Base-by-base conservation (phyloP, 1,140 invertebrate species). In the Homalodisca vitripennis region DNA sequence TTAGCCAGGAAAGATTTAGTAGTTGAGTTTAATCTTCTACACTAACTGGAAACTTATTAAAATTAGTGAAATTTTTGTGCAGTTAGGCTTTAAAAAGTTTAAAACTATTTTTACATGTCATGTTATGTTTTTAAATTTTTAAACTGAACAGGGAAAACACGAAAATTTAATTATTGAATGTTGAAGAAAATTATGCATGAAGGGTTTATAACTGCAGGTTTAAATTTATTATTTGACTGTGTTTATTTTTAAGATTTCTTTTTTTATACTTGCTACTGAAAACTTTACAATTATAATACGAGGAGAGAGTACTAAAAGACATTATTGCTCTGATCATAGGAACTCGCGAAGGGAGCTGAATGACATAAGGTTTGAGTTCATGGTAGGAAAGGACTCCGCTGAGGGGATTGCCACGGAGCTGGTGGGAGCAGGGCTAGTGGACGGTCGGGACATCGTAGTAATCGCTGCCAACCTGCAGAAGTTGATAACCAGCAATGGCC, bases 281-380 rank as follows among this genome's bases (percentile, higher is more conserved):
- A 12, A 46, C n/a, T 46, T 12, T n/a, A 10, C 10, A 46, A 10
- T n/a, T 46, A 46, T 46, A 12, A 46, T 12, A 46, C 12, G 12
- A 46, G 41, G 12, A 12, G 41, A n/a, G n/a, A n/a, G n/a, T n/a
- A n/a, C n/a, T n/a, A 26, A 30, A 10, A 6, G 3, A 30, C 3
- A 63, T 26, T 13, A 71, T 70, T 66, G 72, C 74, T 72, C 71
- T 75, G n/a, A n/a, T n/a, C n/a, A 57, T 32, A 73, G 93, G 73
- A 98, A 99, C 82, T 85, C 91, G 48, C 91, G 89, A 73, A 84
- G 91, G 68, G 97, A 98, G 81, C 80, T 99, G 41, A 98, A 99
- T 80, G 97, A 99, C 78, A 99, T 99, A 73, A 87, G 95, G 74
- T 99, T 99, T 80, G 95, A 99, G 79, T 99, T 94, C 80, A 89